A percentile compares a stretch with the other conserved stretches of the same genome.
Evolutionary conservation across 2,888 invertebrate species (phyloP).

Genomic region (Esperia sulphurella): DNA sequence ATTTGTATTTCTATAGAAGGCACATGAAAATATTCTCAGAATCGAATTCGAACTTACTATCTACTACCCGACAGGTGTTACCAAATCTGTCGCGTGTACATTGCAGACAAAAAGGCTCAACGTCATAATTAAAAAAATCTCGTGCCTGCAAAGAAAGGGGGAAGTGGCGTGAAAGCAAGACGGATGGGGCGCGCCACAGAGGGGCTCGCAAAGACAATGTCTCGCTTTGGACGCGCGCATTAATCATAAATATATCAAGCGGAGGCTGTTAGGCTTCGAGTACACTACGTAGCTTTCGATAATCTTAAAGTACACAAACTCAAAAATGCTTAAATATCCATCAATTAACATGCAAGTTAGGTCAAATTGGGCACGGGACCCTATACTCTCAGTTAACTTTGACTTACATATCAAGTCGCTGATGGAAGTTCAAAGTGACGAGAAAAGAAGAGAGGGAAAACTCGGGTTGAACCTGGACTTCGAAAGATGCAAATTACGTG

Average conservation of each 20-base stretch:
- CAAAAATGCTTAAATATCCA: too few species aligned
- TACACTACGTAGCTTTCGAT: slow-evolving; percentile 25
- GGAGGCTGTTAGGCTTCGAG: slow-evolving; percentile 40
- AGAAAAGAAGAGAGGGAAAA: too few species aligned
- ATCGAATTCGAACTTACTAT: slow-evolving; percentile 30
- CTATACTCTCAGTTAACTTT: too few species aligned
- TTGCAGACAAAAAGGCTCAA: slow-evolving; percentile 73
- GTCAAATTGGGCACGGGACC: too few species aligned
- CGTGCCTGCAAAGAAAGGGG: slow-evolving; percentile 75
- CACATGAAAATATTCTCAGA: too few species aligned
- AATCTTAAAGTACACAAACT: background rate
- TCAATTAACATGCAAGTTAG: too few species aligned
- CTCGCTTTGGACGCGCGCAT: slow-evolving; percentile 68
- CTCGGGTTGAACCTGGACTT: too few species aligned
- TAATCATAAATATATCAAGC: slow-evolving; percentile 79
- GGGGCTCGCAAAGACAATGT: slow-evolving; percentile 71
- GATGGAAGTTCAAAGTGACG: too few species aligned
- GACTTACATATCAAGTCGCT: too few species aligned
- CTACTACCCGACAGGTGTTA: slow-evolving; percentile 19
- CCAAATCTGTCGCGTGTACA: slow-evolving; percentile 16
- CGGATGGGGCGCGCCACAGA: slow-evolving; percentile 67
- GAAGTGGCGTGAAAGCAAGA: slow-evolving; percentile 73
- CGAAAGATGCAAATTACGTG: too few species aligned
- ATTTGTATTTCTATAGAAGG: too few species aligned
- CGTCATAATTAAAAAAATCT: slow-evolving; percentile 80